Evolutionary conservation across 64 coral and sea anemone species (phyloP), one percentile per base, ranked within the genome.

Genomic region (Stichodactyla helianthus): DNA sequence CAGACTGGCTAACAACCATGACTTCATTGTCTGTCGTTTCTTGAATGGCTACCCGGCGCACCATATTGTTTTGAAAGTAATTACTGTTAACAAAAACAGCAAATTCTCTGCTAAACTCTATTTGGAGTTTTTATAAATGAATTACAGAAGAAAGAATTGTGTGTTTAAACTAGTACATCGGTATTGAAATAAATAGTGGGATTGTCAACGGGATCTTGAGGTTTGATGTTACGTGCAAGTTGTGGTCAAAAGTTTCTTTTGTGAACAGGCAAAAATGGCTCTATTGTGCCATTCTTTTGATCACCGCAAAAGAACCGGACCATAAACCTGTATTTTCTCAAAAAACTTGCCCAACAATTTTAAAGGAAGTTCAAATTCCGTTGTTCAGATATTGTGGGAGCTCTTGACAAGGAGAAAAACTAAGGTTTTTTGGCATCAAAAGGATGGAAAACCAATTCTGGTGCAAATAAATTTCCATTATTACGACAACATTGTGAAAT

Each of bases 401-500:
- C 22, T 54, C 35, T 51, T 50, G 2, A 54, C 18, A 18, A 65
- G 62, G 62, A 65, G 35, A 44, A 44, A 44, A 44, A 44, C 35
- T 44, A 44, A 44, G 35, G 35, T 44, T 44, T 44, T 44, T 44
- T 44, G 35, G 35, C 35, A 44, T 44, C 35, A 44, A 44, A 44
- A 44, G 35, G 35, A 44, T 3, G 35, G 35, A 3, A 44, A 44
- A 44, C 35, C 35, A 19, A 20, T 82, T 82, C 50, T 82, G 16
- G 23, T 26, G 23, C 79, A 19, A 57, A 60, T 63, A 61, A 60
- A 84, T 84, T 84, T 60, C 54, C 55, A 84, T 84, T 26, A 14
- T 17, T 28, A 16, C n/a, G 11, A 84, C 55, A n/a, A 60, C 55
- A 53, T 84, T 84, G 55, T 84, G 83, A 25, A 60, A 84, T 84